Percentiles rank a stretch among this genome's conserved stretches.
Conservation (phyloP, 2,113 vertebrate genomes). For the Macaca nemestrina region DNA sequence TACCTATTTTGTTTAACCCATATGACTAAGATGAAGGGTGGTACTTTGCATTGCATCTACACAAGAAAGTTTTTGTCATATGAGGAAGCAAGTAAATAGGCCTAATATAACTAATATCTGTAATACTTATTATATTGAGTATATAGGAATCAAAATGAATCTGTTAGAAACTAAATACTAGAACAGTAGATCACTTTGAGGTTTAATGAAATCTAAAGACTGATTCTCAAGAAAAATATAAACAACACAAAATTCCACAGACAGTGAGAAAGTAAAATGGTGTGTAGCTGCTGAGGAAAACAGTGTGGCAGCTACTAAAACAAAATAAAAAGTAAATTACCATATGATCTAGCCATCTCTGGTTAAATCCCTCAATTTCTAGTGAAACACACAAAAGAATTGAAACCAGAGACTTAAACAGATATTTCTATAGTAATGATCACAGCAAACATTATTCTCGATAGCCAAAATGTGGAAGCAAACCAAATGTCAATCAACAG, state of each 20-base stretch:
- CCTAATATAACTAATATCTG: neutral
- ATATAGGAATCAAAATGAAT: neutral
- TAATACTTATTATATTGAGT: neutral
- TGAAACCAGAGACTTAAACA: neutral
- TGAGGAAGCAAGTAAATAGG: neutral
- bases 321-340: neutral
- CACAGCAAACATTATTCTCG: neutral
- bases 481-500: neutral
- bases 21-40: neutral
- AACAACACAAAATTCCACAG: neutral
- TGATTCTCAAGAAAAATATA: neutral
- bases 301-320: neutral
- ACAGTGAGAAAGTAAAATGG: neutral
- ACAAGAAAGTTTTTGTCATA: neutral
- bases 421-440: neutral
- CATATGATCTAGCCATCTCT: neutral
- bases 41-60: neutral
- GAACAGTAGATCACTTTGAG: neutral
- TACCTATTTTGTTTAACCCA: neutral
- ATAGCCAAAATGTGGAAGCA: neutral
- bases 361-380: neutral
- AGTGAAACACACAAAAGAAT: neutral
- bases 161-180: neutral
- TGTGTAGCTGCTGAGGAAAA: neutral
- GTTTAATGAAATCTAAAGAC: neutral